Evolutionary conservation across 1,140 invertebrate genomes (phyloP).

Genomic region (Heliconius hewitsoni): DNA sequence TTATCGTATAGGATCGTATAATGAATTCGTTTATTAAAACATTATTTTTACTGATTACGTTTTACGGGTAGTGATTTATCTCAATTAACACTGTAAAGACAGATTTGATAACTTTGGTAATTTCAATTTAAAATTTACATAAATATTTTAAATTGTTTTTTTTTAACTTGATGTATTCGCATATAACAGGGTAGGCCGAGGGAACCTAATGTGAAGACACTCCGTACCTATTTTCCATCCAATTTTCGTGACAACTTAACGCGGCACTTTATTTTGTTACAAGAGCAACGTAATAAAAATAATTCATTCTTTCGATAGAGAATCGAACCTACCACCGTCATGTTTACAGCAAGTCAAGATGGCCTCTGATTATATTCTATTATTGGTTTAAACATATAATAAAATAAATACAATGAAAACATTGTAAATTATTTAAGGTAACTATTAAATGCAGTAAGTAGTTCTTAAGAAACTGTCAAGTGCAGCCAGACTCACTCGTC

Average conservation of each 20-base stretch:
- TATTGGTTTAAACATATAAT: neutral
- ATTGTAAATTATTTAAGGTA: neutral
- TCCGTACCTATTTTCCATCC: no score
- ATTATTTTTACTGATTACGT: constrained; percentile 7
- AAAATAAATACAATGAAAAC: neutral
- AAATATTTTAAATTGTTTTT: neutral
- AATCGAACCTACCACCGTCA: no score
- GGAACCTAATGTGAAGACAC: no score
- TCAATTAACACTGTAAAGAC: neutral
- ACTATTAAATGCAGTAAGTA: neutral
- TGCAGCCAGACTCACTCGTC: neutral
- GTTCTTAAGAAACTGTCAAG: neutral
- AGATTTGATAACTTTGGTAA: neutral
- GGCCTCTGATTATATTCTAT: no score
- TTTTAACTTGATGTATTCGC: neutral
- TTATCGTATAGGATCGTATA: constrained; percentile 34
- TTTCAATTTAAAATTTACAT: neutral
- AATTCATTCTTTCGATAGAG: no score
- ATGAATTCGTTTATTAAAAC: constrained; percentile 22
- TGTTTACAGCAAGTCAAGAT: no score
- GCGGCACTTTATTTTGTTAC: no score
- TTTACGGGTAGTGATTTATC: neutral
- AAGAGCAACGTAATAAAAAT: no score
- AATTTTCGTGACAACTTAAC: no score
- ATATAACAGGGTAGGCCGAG: no score